Evolutionary conservation across 2,888 invertebrate species (phyloP).

Genomic region (Linnaemya vulpina): DNA sequence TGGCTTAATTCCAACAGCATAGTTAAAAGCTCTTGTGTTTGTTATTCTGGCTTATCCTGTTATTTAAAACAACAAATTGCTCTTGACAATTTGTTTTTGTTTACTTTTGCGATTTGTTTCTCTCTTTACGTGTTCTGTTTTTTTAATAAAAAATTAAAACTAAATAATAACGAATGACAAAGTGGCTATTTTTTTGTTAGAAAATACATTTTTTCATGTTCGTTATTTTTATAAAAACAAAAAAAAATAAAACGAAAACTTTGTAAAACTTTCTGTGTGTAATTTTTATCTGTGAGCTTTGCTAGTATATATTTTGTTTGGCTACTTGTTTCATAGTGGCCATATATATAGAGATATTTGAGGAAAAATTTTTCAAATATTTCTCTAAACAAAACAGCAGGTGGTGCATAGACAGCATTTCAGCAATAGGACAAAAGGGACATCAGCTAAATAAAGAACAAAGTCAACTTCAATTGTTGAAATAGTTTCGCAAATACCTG

Average conservation of each 20-base stretch:
- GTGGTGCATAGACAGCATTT: constrained; percentile 15
- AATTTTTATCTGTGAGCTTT: constrained; percentile 6
- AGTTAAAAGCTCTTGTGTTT: constrained; percentile 35
- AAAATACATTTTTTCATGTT: background rate
- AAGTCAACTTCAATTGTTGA: constrained; percentile 25
- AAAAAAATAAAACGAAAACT: constrained; percentile 3
- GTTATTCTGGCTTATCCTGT: constrained; percentile 47
- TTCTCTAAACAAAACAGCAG: constrained; percentile 35
- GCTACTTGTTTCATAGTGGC: constrained; percentile 8
- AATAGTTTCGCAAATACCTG: constrained; percentile 33
- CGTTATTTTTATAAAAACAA: constrained; percentile 4
- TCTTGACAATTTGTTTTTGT: constrained; percentile 63
- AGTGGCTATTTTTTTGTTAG: constrained; percentile 45
- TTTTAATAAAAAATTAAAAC: constrained; percentile 9
- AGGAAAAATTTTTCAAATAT: constrained; percentile 23
- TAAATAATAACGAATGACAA: constrained; percentile 20
- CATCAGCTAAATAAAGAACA: background rate
- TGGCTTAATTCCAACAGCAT: constrained; percentile 30
- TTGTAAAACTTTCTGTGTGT: constrained; percentile 7
- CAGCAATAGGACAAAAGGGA: constrained; percentile 14
- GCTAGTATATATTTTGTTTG: constrained; percentile 24
- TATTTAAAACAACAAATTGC: constrained; percentile 65
- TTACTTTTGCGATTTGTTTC: constrained; percentile 6
- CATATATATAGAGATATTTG: constrained; percentile 33
- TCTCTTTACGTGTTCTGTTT: constrained; percentile 13